Conservation (phyloP, 2,113 vertebrate genomes). For the Trichechus manatus region DNA sequence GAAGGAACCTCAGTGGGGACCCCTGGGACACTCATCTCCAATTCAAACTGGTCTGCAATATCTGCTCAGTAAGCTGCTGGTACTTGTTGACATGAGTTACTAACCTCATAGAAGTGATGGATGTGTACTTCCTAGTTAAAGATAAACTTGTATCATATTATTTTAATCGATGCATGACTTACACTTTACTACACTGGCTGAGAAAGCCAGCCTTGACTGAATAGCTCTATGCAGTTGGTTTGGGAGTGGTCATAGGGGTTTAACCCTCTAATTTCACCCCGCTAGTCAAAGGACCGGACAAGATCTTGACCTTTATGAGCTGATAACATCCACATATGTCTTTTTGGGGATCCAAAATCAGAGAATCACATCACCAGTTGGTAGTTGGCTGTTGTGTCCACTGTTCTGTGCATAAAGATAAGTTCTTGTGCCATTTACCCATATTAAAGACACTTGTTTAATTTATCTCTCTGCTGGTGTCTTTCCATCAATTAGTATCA, state of each 20-base stretch:
- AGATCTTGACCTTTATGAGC: background rate
- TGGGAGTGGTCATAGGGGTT: background rate
- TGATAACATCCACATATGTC: background rate
- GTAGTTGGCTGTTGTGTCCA: background rate
- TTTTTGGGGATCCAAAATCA: background rate
- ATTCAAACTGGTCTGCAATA: background rate
- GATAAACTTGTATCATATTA: background rate
- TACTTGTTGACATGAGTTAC: background rate
- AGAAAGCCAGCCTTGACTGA: background rate
- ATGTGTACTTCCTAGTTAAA: background rate
- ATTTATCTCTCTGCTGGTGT: background rate
- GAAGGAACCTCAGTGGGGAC: background rate
- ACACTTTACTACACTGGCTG: background rate
- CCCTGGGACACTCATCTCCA: background rate
- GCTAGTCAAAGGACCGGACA: background rate
- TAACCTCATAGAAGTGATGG: background rate
- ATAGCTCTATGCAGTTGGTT: background rate
- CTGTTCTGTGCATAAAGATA: background rate
- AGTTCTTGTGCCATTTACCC: background rate
- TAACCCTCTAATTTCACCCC: background rate
- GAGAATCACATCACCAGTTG: background rate
- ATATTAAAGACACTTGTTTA: background rate
- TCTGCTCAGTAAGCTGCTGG: background rate
- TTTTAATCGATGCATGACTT: background rate
- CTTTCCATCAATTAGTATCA: background rate